Evolutionary conservation across 2,797 vertebrate species (phyloP).

Genomic region (Lepus townsendii): DNA sequence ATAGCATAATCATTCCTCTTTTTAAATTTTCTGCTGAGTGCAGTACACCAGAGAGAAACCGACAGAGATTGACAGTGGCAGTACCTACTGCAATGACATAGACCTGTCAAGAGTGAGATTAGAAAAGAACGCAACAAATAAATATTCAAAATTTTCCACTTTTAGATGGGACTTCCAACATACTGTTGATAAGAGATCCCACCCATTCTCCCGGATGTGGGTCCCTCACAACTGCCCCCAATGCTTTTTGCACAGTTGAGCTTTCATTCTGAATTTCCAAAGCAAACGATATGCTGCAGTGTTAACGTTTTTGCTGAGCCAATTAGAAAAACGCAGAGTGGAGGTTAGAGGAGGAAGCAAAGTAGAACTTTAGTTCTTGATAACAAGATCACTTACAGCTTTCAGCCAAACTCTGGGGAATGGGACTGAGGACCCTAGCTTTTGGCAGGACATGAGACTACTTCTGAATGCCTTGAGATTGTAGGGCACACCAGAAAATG

Average conservation of each 20-base stretch:
- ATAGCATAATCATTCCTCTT: constrained; percentile 69
- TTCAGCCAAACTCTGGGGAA: background rate
- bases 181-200: background rate
- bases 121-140: constrained; percentile 70
- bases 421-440: background rate
- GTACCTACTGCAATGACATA: constrained; percentile 65
- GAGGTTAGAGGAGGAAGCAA: background rate
- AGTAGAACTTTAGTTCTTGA: background rate
- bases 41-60: constrained; percentile 60
- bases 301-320: constrained; percentile 56
- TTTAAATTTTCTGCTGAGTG: constrained; percentile 70
- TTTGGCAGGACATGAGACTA: background rate
- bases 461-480: background rate
- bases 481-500: background rate
- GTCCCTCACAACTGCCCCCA: background rate
- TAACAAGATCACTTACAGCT: constrained; percentile 16
- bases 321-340: background rate
- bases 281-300: background rate
- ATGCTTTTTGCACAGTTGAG: background rate
- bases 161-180: constrained; percentile 35
- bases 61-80: constrained; percentile 72
- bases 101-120: constrained; percentile 78
- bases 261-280: constrained; percentile 68
- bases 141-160: constrained; percentile 62
- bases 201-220: background rate